Conservation (phyloP, 2,797 vertebrate species). For the Telmatherina bonti region DNA sequence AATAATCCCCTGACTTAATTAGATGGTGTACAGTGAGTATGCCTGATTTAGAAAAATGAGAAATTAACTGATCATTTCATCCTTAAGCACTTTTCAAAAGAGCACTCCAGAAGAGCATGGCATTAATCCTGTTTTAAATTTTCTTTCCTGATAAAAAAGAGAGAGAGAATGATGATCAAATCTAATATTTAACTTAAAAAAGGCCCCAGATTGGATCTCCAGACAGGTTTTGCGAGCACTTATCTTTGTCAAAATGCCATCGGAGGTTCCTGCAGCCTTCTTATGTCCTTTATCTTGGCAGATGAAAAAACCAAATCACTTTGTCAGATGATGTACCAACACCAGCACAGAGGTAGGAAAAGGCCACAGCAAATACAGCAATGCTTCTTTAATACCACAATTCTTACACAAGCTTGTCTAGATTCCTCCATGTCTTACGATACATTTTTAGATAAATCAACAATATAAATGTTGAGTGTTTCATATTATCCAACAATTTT, state of each 20-base stretch:
- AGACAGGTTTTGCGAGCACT: slow-evolving; percentile 53
- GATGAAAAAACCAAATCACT: slow-evolving; percentile 41
- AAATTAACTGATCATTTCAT: neutral
- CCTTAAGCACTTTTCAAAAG: slow-evolving; percentile 21
- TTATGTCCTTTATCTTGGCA: slow-evolving; percentile 51
- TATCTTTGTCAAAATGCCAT: slow-evolving; percentile 71
- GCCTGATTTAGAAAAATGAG: neutral
- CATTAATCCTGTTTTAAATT: slow-evolving; percentile 33
- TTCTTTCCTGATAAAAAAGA: slow-evolving; percentile 27
- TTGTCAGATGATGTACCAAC: slow-evolving; percentile 40
- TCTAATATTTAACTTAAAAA: slow-evolving; percentile 59
- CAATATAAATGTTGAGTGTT: no score
- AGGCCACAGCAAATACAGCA: slow-evolving; percentile 36
- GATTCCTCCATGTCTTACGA: neutral
- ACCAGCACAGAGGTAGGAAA: slow-evolving; percentile 35
- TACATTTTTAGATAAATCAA: neutral
- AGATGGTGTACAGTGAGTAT: neutral
- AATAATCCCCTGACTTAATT: neutral
- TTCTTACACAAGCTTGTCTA: neutral
- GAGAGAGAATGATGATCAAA: slow-evolving; percentile 36
- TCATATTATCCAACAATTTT: neutral
- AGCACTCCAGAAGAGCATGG: neutral
- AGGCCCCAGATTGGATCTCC: slow-evolving; percentile 62
- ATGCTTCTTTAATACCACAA: neutral
- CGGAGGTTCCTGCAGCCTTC: slow-evolving; percentile 47